Percentiles rank a stretch among this genome's conserved stretches.
Evolutionary conservation across 2,113 vertebrate genomes (phyloP).

Genomic region (Menura novaehollandiae): DNA sequence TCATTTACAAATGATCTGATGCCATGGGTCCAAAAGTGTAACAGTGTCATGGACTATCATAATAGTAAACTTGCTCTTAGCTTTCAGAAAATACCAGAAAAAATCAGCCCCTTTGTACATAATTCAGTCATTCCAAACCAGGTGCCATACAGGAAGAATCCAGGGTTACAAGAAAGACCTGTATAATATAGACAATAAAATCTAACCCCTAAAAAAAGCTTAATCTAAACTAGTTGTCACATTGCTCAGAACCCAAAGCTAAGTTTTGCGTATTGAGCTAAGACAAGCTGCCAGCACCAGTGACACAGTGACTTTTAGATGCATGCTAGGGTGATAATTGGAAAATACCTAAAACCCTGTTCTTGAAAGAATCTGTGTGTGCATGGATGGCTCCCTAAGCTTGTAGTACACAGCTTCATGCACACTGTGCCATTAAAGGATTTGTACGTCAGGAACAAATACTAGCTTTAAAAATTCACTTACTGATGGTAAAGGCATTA

Average conservation of each 20-base stretch:
- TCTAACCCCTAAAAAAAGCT: not conserved
- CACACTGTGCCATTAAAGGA: not conserved
- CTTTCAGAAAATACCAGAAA: not conserved
- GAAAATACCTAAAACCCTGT: not conserved
- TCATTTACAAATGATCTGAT: not conserved
- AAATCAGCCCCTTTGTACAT: not conserved
- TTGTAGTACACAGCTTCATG: not conserved
- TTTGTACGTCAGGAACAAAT: not conserved
- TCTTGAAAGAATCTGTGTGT: not conserved
- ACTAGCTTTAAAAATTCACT: not conserved
- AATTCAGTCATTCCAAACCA: not conserved
- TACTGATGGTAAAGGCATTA: not conserved
- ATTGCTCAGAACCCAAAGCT: not conserved
- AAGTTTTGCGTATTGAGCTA: accelerated
- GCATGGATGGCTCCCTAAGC: not conserved
- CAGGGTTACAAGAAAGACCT: not conserved
- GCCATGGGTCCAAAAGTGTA: not conserved
- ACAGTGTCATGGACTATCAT: not conserved
- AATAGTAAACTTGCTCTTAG: not conserved
- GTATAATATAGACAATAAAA: not conserved
- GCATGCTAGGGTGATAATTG: not conserved
- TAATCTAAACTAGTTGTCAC: not conserved
- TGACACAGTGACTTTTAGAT: not conserved
- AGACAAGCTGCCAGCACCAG: not conserved
- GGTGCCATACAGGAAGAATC: not conserved